Evolutionary conservation across 2,888 invertebrate genomes (phyloP), one percentile per base, ranked within the genome.

Genomic region (Lathronympha strigana): DNA sequence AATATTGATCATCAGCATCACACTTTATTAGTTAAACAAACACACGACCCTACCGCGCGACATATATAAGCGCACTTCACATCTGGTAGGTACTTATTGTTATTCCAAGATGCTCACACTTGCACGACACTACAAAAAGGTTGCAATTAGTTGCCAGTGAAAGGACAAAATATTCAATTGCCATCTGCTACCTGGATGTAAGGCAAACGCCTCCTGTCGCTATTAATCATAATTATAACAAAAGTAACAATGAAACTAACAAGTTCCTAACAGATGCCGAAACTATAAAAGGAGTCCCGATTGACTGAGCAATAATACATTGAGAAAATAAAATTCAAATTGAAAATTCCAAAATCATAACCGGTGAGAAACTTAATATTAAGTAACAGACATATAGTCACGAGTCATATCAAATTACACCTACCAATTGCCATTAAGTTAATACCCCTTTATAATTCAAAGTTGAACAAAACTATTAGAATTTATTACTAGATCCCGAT

Each of bases 341-440:
- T 72, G 71, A 73, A 71, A 71, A 72, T 69, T 67, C 55, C 58
- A 51, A 54, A 61, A 66, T 68, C 60, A 66, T 67, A 71, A 72
- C 72, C 70, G 62, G 72, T 72, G 70, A 73, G 76, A 79, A 80
- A 78, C 71, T 68, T 73, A 77, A 80, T 69, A 82, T 80, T 84
- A 84, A 82, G 80, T 79, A 84, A 85, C 82, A 84, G 80, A 83
- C 82, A 81, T 77, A 79, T 77, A 76, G 76, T 74, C 74, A 76
- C 74, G 80, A 82, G 79, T 77, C 76, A 79, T 90, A 90, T 92
- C 90, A 89, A 85, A 87, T 91, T 89, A 88, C 91, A 84, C 85
- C 86, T 88, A 90, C 90, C 90, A 84, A 87, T 89, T 88, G 87
- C 88, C 88, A 90, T 90, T 91, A 90, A 86, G 81, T 86, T 88